Evolutionary conservation across 1,140 invertebrate species (phyloP).

Genomic region (Pentalonia nigronervosa): DNA sequence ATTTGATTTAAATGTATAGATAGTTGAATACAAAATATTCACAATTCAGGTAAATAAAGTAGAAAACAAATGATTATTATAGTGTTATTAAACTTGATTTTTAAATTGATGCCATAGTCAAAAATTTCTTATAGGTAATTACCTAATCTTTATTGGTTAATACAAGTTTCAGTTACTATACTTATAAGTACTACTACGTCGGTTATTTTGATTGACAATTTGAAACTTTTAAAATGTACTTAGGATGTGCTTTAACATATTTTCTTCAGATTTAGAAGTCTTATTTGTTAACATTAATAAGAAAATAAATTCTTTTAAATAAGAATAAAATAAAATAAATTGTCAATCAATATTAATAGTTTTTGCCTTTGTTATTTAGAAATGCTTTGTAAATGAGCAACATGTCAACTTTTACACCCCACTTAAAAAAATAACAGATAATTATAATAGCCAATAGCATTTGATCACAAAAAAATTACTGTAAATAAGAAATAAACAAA

Average conservation of each 20-base stretch:
- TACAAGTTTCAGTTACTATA: neutral
- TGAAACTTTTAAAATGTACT: neutral
- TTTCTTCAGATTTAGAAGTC: neutral
- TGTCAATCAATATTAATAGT: neutral
- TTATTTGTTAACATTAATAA: too few species aligned
- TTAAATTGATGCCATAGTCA: neutral
- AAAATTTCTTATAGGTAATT: neutral
- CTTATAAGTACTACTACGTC: neutral
- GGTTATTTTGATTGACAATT: neutral
- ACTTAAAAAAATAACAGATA: too few species aligned
- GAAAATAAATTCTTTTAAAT: too few species aligned
- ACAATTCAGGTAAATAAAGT: neutral
- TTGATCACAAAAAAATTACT: too few species aligned
- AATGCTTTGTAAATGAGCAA: too few species aligned
- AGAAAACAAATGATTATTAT: neutral
- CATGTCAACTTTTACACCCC: too few species aligned
- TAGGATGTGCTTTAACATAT: neutral
- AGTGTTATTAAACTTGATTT: neutral
- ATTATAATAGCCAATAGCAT: too few species aligned
- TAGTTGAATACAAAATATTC: neutral
- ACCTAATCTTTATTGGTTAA: neutral
- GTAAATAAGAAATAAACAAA: too few species aligned
- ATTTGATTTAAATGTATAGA: neutral
- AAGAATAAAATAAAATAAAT: neutral
- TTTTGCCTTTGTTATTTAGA: neutral